A percentile compares a stretch with the other conserved stretches of the same genome.
phyloP scores from a whole-genome alignment of 2,113 vertebrate genomes.

The Choloepus hoffmanni region DNA sequence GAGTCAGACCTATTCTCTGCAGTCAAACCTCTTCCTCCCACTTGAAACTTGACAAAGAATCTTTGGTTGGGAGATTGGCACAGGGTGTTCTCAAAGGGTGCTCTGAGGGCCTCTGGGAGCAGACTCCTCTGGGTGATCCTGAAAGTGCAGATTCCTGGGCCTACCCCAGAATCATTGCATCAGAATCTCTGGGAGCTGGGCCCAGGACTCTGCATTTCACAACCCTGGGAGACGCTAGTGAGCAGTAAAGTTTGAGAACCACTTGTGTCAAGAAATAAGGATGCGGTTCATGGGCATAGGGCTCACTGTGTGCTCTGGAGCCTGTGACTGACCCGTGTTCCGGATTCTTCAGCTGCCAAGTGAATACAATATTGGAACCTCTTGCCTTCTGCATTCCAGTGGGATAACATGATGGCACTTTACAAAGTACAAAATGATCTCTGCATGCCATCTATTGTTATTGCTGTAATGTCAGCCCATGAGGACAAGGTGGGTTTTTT shows the following conservation, averaged over 20 bases:
- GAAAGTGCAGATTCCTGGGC: not conserved
- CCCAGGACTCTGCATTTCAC: not conserved
- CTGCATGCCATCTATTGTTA: not conserved
- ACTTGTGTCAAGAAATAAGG: not conserved
- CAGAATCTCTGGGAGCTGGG: not conserved
- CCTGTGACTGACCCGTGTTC: not conserved
- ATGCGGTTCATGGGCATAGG: not conserved
- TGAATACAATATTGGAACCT: not conserved
- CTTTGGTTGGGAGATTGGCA: not conserved
- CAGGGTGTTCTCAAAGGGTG: not conserved
- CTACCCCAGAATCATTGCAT: not conserved
- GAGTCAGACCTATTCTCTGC: not conserved
- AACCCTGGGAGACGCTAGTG: too few species aligned
- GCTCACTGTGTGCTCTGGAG: not conserved
- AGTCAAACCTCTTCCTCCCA: not conserved
- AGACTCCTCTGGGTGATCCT: not conserved
- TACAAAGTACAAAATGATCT: not conserved
- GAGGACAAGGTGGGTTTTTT: not conserved
- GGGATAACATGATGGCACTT: not conserved
- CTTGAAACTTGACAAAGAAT: not conserved
- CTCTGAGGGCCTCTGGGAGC: not conserved
- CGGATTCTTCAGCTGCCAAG: not conserved
- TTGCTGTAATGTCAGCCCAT: not conserved
- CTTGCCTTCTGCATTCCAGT: not conserved
- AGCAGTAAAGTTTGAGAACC: not conserved